Evolutionary conservation across 2,797 vertebrate species (phyloP).

Genomic region (Microctenopoma lineatum): DNA sequence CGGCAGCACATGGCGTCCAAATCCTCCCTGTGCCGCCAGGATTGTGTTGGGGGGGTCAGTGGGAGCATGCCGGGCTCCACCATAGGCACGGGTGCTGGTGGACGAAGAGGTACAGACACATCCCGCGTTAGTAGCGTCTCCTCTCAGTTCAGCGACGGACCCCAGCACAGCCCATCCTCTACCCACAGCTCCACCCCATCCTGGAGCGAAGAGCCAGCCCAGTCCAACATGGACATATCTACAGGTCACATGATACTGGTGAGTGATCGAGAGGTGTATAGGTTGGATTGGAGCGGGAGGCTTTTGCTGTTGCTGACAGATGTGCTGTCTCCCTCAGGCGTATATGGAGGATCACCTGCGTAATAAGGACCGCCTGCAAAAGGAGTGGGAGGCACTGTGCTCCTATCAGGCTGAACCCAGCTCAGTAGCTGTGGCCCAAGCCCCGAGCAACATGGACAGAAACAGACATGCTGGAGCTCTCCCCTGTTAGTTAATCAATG

Average conservation of each 20-base stretch:
- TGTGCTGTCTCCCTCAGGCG: conserved; percentile 76
- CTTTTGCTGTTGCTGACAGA: background rate
- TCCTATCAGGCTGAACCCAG: conserved; percentile 97
- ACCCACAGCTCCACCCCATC: conserved; percentile 96
- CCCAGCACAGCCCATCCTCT: conserved; percentile 95
- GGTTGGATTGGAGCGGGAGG: background rate
- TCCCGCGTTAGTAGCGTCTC: conserved; percentile 97
- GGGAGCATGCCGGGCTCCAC: conserved; percentile 49
- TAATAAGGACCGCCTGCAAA: conserved; percentile 93
- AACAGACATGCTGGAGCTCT: conserved; percentile 90
- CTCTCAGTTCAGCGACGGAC: conserved; percentile 95
- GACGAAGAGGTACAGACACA: conserved; percentile 87
- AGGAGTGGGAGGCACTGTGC: conserved; percentile 97
- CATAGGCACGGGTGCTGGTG: conserved; percentile 64
- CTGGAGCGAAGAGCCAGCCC: conserved; percentile 97
- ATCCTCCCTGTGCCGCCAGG: conserved; percentile 88
- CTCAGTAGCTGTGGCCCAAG: conserved; percentile 84
- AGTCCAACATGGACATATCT: conserved; percentile 99
- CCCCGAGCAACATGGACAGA: conserved; percentile 89
- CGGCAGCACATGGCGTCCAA: conserved; percentile 98
- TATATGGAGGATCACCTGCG: conserved; percentile 99
- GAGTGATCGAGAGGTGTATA: conserved; percentile 51
- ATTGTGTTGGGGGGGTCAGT: conserved; percentile 70
- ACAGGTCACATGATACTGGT: conserved; percentile 99
- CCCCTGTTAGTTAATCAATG: conserved; percentile 88